Percentiles rank a stretch among this genome's conserved stretches.
Evolutionary conservation across 2,888 invertebrate species (phyloP).

Genomic region (Lasioglossum figueresi): DNA sequence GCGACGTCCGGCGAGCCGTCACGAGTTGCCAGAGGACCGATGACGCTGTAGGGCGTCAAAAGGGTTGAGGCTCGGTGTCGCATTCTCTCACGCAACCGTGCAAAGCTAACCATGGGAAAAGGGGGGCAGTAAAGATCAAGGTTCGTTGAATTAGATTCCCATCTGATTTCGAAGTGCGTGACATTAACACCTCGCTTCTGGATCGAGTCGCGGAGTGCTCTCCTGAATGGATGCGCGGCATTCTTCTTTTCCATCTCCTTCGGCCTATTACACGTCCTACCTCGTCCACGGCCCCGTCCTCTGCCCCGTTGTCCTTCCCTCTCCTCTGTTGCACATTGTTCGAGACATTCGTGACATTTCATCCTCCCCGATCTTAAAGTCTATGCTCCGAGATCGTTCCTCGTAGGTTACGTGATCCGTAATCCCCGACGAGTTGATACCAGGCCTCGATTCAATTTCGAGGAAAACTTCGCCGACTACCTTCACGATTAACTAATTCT

Average conservation of each 20-base stretch:
- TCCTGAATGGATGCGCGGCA: constrained; percentile 57
- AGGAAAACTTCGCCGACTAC: neutral
- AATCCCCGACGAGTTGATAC: constrained; percentile 36
- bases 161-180: constrained; percentile 72
- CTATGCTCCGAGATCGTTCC: constrained; percentile 72
- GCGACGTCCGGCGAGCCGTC: neutral
- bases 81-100: constrained; percentile 43
- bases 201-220: constrained; percentile 52
- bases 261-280: constrained; percentile 12
- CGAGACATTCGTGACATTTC: constrained; percentile 77
- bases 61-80: constrained; percentile 21
- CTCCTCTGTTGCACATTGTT: constrained; percentile 58
- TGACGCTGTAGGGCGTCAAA: neutral
- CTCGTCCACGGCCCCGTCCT: constrained; percentile 41
- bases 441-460: constrained; percentile 4
- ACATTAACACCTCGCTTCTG: constrained; percentile 70
- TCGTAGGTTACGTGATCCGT: constrained; percentile 72
- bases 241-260: constrained; percentile 37
- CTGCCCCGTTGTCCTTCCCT: constrained; percentile 58
- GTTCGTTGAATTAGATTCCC: constrained; percentile 70
- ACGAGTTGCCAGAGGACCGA: neutral
- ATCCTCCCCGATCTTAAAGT: constrained; percentile 75
- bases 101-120: constrained; percentile 26
- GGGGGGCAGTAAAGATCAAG: constrained; percentile 69
- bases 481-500: neutral